Percentiles rank a stretch among this genome's conserved stretches.
Evolutionary conservation across 1,140 invertebrate species (phyloP).

Genomic region (Ganaspis sp.): DNA sequence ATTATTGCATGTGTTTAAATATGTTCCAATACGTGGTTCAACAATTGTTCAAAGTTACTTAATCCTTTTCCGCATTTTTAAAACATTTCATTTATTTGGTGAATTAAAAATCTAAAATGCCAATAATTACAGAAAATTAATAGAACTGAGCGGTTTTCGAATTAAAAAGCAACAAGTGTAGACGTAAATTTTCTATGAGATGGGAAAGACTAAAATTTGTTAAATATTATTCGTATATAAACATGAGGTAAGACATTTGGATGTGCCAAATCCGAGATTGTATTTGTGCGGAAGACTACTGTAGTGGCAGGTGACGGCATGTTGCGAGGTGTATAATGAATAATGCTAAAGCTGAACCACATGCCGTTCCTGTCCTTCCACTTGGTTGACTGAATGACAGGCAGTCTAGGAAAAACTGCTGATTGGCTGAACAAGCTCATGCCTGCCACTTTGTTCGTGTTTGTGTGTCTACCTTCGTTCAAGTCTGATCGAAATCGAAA

Average conservation of each 20-base stretch:
- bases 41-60: too few species aligned
- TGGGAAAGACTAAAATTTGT: too few species aligned
- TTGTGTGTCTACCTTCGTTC: conserved; percentile 51
- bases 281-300: conserved; percentile 48
- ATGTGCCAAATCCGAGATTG: conserved; percentile 1
- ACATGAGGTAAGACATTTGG: neutral
- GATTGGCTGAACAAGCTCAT: conserved; percentile 66
- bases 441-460: conserved; percentile 53
- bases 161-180: too few species aligned
- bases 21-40: too few species aligned
- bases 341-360: conserved; percentile 72
- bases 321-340: conserved; percentile 74
- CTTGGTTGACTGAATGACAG: conserved; percentile 73
- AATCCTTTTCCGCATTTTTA: too few species aligned
- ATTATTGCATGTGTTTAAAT: too few species aligned
- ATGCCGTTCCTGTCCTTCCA: conserved; percentile 71
- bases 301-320: conserved; percentile 71
- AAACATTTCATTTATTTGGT: too few species aligned
- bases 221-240: neutral
- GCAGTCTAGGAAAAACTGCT: conserved; percentile 69
- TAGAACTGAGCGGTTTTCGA: too few species aligned
- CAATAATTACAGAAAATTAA: too few species aligned
- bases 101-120: too few species aligned
- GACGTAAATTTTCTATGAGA: too few species aligned
- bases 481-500: conserved; percentile 56